Percentiles rank a stretch among this genome's conserved stretches.
Conservation (phyloP, 2,797 vertebrate genomes). For the Spheniscus humboldti region DNA sequence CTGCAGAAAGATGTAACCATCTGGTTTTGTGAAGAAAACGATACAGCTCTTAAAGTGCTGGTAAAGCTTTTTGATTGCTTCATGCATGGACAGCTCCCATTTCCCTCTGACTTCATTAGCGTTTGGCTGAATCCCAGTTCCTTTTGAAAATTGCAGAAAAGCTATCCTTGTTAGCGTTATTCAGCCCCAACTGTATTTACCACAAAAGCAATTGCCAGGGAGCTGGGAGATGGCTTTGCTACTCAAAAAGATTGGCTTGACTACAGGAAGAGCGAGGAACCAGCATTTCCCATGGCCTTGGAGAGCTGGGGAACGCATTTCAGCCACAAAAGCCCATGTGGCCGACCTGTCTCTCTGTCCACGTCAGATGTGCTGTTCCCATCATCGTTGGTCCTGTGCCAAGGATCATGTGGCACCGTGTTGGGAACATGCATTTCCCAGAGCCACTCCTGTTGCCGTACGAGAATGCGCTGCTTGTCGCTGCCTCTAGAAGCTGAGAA, state of each 20-base stretch:
- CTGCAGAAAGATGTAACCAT: background rate
- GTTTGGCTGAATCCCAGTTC: background rate
- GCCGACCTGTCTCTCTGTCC: background rate
- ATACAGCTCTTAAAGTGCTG: background rate
- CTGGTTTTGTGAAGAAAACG: background rate
- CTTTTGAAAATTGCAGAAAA: background rate
- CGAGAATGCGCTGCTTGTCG: rapidly evolving
- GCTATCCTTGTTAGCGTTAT: background rate
- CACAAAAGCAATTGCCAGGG: background rate
- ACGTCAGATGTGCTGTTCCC: background rate
- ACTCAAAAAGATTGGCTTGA: background rate
- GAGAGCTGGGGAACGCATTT: background rate
- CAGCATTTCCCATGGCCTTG: background rate
- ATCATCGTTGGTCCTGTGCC: rapidly evolving
- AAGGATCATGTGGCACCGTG: rapidly evolving
- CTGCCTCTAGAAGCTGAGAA: background rate
- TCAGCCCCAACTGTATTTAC: background rate
- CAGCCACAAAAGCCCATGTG: background rate
- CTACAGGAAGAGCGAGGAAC: background rate
- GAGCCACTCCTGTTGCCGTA: rapidly evolving
- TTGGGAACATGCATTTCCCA: background rate
- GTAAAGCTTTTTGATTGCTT: background rate
- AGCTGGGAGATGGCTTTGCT: background rate
- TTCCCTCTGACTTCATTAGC: background rate
- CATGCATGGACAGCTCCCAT: background rate